A percentile compares a stretch with the other conserved stretches of the same genome.
phyloP scores from a whole-genome alignment of 35 echinoderm and acorn worm genomes.

The Nesometra sesokonis region DNA sequence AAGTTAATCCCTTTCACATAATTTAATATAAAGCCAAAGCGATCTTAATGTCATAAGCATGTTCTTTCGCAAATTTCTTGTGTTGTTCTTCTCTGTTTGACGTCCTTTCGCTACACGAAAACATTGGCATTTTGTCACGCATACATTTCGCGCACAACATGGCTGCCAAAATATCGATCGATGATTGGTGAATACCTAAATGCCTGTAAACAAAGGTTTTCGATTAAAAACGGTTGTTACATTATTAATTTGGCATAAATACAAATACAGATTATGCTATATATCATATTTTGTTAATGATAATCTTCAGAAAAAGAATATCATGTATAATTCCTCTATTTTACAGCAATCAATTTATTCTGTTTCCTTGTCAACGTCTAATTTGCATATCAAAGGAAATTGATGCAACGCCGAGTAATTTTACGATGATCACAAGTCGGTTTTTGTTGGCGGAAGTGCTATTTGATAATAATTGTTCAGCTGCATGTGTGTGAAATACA shows the following conservation, averaged over 20 bases:
- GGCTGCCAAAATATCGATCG: not conserved
- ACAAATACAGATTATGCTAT: not conserved
- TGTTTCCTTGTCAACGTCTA: not conserved
- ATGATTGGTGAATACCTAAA: not conserved
- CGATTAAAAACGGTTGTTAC: not conserved
- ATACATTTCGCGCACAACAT: not conserved
- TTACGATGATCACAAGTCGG: not conserved
- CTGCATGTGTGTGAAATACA: not conserved
- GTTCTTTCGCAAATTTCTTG: not conserved
- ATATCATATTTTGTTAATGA: not conserved
- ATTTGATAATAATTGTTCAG: not conserved
- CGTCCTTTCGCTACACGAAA: not conserved
- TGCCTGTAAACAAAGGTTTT: not conserved
- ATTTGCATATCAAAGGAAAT: slow-evolving; percentile 1
- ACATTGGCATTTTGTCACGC: not conserved
- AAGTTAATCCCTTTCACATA: not conserved
- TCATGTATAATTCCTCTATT: not conserved
- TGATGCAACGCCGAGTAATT: not conserved
- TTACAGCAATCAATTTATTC: not conserved
- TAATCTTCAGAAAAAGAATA: not conserved
- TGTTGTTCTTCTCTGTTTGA: not conserved
- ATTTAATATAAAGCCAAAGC: not conserved
- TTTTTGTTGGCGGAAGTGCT: not conserved
- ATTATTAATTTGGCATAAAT: not conserved
- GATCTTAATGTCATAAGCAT: not conserved